Percentiles rank a stretch among this genome's conserved stretches.
Evolutionary conservation across 2,888 invertebrate species (phyloP).

Genomic region (Thysanoteuthis rhombus): DNA sequence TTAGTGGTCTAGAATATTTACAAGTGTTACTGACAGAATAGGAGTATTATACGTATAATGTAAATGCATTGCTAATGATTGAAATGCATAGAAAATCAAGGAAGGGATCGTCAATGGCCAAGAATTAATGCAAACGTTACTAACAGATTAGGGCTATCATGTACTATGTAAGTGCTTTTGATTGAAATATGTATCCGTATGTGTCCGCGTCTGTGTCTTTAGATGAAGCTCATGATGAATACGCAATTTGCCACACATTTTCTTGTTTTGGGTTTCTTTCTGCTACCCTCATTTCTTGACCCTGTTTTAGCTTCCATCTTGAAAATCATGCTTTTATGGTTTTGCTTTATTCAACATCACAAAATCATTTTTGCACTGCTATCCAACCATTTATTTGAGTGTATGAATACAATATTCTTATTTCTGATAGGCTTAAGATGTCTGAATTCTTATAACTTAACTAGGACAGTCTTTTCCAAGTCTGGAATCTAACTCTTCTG

Average conservation of each 20-base stretch:
- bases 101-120: neutral
- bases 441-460: neutral
- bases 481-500: too few species aligned
- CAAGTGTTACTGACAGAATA: too few species aligned
- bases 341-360: neutral
- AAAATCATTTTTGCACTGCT: neutral
- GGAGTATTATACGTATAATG: too few species aligned
- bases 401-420: neutral
- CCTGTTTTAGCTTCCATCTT: neutral
- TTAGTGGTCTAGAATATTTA: too few species aligned
- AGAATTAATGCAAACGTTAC: neutral
- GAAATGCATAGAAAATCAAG: neutral
- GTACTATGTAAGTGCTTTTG: neutral
- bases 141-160: neutral
- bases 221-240: neutral
- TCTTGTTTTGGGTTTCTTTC: neutral
- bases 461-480: too few species aligned
- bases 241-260: neutral
- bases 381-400: neutral
- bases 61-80: too few species aligned
- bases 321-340: neutral
- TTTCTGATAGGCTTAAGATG: neutral
- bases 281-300: neutral
- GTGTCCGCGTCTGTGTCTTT: neutral
- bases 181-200: neutral